These are phyloP conservation scores for Scaptomyza reducta DNA, from an alignment of 2,888 invertebrate species.

Conservation along the genomic window DNA sequence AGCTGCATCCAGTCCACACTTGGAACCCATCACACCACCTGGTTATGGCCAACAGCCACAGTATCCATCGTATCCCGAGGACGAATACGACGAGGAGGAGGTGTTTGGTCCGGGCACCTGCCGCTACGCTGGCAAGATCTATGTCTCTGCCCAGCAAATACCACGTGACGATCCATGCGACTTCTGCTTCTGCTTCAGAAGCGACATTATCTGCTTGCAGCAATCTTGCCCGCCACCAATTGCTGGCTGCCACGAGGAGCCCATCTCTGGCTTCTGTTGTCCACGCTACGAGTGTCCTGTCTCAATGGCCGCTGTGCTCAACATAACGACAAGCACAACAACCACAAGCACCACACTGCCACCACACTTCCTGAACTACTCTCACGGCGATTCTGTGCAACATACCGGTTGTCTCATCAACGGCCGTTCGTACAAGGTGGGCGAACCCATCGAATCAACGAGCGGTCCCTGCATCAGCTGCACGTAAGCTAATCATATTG, in stretches of 20 bases:
- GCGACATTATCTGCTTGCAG: slow-evolving; percentile 97
- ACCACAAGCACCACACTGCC: slow-evolving; percentile 94
- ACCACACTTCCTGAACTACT: slow-evolving; percentile 92
- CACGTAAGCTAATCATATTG: slow-evolving; percentile 89
- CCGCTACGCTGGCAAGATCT: slow-evolving; percentile 95
- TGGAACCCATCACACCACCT: slow-evolving; percentile 75
- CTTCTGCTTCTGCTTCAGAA: slow-evolving; percentile 98
- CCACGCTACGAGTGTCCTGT: slow-evolving; percentile 97
- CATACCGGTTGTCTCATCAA: slow-evolving; percentile 93
- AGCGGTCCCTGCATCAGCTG: slow-evolving; percentile 97
- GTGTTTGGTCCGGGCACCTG: slow-evolving; percentile 95
- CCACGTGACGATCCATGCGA: slow-evolving; percentile 97
- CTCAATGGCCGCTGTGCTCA: slow-evolving; percentile 92
- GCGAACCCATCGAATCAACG: slow-evolving; percentile 92
- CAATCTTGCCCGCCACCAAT: slow-evolving; percentile 98
- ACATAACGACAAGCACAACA: slow-evolving; percentile 93
- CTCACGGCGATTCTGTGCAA: slow-evolving; percentile 89
- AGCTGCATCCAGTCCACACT: slow-evolving; percentile 63
- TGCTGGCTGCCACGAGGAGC: slow-evolving; percentile 95
- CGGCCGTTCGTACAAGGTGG: slow-evolving; percentile 93
- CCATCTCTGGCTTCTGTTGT: slow-evolving; percentile 97
- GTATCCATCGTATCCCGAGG: slow-evolving; percentile 84
- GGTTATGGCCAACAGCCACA: slow-evolving; percentile 79
- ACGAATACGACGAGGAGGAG: slow-evolving; percentile 91
- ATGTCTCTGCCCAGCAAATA: slow-evolving; percentile 97